Percentiles rank a stretch among this genome's conserved stretches.
Conservation (phyloP, 2,888 invertebrate species). For the Drosophila mayaguana region DNA sequence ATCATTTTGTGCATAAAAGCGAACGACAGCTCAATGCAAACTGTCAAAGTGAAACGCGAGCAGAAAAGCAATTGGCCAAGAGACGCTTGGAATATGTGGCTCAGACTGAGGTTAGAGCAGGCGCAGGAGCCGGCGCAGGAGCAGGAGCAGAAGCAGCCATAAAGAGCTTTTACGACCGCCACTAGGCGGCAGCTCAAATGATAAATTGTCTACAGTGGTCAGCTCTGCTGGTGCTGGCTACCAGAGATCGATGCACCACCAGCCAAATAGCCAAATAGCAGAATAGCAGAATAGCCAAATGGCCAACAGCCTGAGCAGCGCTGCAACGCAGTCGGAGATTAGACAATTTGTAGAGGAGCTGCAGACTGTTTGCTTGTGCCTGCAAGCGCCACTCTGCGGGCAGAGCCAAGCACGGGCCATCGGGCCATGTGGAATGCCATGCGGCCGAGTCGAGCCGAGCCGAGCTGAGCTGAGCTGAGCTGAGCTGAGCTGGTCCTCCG, state of each 20-base stretch:
- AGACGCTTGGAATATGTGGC: conserved; percentile 10
- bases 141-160: conserved; percentile 69
- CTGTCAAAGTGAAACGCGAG: conserved; percentile 27
- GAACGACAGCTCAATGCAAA: conserved; percentile 32
- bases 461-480: conserved; percentile 6
- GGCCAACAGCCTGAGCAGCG: neutral
- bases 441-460: conserved; percentile 31
- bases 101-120: conserved; percentile 3
- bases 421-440: conserved; percentile 34
- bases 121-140: conserved; percentile 15
- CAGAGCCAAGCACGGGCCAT: conserved; percentile 48
- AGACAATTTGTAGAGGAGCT: conserved; percentile 76
- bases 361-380: conserved; percentile 50
- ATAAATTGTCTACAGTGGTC: conserved; percentile 77
- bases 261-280: conserved; percentile 6
- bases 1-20: conserved; percentile 42
- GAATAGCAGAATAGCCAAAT: neutral
- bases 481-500: conserved; percentile 8
- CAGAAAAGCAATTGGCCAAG: conserved; percentile 20
- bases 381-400: conserved; percentile 67
- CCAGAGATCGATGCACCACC: conserved; percentile 62
- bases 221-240: conserved; percentile 54
- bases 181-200: conserved; percentile 67
- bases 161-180: conserved; percentile 72
- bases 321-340: conserved; percentile 53